phyloP scores from a whole-genome alignment of 1,140 invertebrate genomes.

The Diachasma alloeum region DNA sequence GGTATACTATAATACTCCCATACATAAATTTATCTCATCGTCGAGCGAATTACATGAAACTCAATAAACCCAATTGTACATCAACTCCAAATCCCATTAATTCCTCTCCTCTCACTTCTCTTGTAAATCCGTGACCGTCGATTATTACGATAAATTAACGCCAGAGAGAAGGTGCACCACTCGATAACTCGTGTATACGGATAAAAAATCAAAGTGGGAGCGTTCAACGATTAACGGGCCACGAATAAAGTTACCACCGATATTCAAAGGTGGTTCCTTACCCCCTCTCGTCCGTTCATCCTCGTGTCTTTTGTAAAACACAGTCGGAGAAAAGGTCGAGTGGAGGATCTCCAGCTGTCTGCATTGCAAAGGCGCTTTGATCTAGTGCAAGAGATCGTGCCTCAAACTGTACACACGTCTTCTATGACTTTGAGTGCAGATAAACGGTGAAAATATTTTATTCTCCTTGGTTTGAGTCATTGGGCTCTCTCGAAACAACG shows the following conservation, averaged over 20 bases:
- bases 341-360: conserved; percentile 8
- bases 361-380: background rate
- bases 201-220: background rate
- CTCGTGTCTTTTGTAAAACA: background rate
- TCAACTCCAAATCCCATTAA: background rate
- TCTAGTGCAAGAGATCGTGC: conserved; percentile 11
- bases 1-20: background rate
- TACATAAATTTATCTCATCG: background rate
- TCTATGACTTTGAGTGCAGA: background rate
- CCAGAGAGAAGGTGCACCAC: background rate
- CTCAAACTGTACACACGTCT: conserved; percentile 3
- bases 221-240: background rate
- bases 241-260: background rate
- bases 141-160: conserved; percentile 18
- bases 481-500: background rate
- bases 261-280: background rate
- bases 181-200: background rate
- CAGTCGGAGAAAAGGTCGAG: background rate
- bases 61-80: conserved; percentile 5
- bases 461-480: background rate
- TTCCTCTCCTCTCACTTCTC: background rate
- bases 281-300: too few species aligned
- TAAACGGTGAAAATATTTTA: background rate
- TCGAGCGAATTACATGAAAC: background rate
- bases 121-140: background rate